Evolutionary conservation across 1,140 invertebrate species (phyloP), one percentile per base, ranked within the genome.

Genomic region (Glomeris maerens): DNA sequence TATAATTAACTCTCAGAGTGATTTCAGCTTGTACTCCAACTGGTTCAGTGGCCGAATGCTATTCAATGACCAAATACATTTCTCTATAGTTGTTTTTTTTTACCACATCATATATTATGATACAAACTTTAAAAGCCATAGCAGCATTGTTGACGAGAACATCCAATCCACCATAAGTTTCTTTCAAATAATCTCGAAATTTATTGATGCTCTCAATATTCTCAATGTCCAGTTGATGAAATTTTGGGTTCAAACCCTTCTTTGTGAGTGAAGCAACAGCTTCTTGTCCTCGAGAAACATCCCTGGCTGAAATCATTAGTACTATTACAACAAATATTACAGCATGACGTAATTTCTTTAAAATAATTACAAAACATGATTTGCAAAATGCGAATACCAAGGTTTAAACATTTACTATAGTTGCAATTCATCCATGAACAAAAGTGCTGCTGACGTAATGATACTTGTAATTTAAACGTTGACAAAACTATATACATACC

Each of bases 91-190:
- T 25, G 4, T 4, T 46, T 27, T 46, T 27, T 25, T 20, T 3
- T 5, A 21, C 4, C 7, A 27, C n/a, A 4, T 46, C n/a, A 27
- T 5, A 7, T 26, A 5, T 14, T n/a, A 27, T 10, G 7, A 5
- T 4, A 50, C 45, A 48, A 39, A 66, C 74, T 61, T 77, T 80
- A 60, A 77, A 86, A 2, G 81, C 79, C 48, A 88, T 86, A 0
- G 77, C 85, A 45, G 85, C 86, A 72, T 91, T 90, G 61, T 89
- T 89, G 0, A 91, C 74, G 13, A 90, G 65, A 27, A 90, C 57
- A 71, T 91, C 84, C 1, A 91, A 63, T 1, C 83, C 81, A 13
- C 75, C 78, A 64, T 89, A 74, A 21, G 72, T 75, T 25, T 73
- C 59, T 59, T 77, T 68, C 0, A 91, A 57, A 57, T 73, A 77